Conservation (phyloP, 2,113 vertebrate genomes). For the Arenaria interpres region DNA sequence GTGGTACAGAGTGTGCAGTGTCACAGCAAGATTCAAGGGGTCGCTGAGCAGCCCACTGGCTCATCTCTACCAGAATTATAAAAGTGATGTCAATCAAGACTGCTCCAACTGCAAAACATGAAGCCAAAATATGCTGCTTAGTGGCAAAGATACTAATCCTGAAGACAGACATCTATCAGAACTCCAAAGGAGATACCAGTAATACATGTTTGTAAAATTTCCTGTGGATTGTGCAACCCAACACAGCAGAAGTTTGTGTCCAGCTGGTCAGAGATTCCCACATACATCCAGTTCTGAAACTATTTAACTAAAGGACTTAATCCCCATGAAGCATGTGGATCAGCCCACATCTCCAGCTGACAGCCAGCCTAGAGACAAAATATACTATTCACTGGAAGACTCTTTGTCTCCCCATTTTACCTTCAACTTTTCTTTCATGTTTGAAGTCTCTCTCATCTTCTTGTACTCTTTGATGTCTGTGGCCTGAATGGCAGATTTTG, state of each 20-base stretch:
- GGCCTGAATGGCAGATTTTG: slow-evolving; percentile 78
- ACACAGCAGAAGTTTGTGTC: background rate
- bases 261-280: background rate
- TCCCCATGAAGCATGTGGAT: background rate
- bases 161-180: background rate
- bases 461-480: slow-evolving; percentile 81
- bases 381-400: slow-evolving; percentile 4
- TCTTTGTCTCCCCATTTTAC: slow-evolving; percentile 70
- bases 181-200: background rate
- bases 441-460: slow-evolving; percentile 77
- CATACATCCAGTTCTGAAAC: background rate
- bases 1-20: background rate
- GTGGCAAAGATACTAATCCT: background rate
- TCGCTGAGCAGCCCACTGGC: background rate
- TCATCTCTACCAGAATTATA: background rate
- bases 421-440: slow-evolving; percentile 83
- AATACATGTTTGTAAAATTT: background rate
- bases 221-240: background rate
- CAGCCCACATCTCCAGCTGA: slow-evolving; percentile 21
- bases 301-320: slow-evolving; percentile 3
- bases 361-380: slow-evolving; percentile 37
- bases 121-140: background rate
- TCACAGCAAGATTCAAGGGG: background rate
- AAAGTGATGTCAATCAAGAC: background rate
- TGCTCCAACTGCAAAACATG: background rate